Evolutionary conservation across 2,113 vertebrate species (phyloP).

Genomic region (Sardina pilchardus): DNA sequence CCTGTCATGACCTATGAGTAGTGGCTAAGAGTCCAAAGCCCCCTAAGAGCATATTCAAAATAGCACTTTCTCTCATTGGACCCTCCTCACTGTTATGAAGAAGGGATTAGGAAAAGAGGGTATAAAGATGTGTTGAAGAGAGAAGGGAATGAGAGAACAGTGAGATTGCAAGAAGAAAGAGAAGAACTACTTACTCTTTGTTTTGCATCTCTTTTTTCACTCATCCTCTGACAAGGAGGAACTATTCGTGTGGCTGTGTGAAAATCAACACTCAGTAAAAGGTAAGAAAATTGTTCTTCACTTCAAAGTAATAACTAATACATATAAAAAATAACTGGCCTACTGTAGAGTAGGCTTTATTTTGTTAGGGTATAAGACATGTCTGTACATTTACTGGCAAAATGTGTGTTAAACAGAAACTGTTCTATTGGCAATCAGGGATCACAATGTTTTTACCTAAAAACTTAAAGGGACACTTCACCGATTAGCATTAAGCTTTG

Average conservation of each 20-base stretch:
- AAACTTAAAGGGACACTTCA: too few relatives aligned
- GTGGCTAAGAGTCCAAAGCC: not conserved
- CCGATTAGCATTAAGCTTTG: too few relatives aligned
- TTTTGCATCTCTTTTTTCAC: slow-evolving; percentile 40
- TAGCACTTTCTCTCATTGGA: not conserved
- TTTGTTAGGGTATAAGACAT: not conserved
- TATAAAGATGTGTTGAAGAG: slow-evolving; percentile 23
- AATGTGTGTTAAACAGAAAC: too few relatives aligned
- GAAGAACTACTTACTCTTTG: slow-evolving; percentile 49
- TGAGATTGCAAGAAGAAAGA: slow-evolving; percentile 55
- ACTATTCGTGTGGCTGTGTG: not conserved
- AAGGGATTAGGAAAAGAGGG: not conserved
- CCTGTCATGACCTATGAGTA: not conserved
- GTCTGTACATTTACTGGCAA: too few relatives aligned
- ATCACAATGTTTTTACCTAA: not conserved
- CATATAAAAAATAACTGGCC: too few relatives aligned
- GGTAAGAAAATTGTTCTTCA: not conserved
- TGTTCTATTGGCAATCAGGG: not conserved
- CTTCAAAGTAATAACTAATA: too few relatives aligned
- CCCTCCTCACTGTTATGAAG: not conserved
- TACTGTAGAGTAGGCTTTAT: not conserved
- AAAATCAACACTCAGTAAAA: not conserved
- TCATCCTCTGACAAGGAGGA: not conserved
- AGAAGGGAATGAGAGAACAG: slow-evolving; percentile 15
- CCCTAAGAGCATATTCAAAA: not conserved